These are phyloP conservation scores for Myxocyprinus asiaticus DNA, from an alignment of 2,113 vertebrate species.

Conservation along the genomic window DNA sequence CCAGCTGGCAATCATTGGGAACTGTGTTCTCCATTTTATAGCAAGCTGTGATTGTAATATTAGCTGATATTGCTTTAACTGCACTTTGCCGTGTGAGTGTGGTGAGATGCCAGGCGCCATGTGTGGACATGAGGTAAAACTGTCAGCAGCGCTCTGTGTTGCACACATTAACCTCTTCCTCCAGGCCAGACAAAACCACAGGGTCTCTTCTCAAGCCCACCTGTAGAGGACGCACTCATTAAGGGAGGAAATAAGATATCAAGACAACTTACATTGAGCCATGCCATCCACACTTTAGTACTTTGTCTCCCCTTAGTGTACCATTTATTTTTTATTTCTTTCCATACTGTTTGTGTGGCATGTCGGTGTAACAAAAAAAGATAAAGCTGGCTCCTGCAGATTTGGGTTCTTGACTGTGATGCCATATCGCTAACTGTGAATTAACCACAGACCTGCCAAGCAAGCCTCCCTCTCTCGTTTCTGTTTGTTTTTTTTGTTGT, in stretches of 20 bases:
- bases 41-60: conserved; percentile 71
- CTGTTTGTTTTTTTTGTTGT: conserved; percentile 40
- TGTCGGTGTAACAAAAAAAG: conserved; percentile 68
- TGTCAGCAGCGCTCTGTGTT: conserved; percentile 62
- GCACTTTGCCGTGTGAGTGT: conserved; percentile 77
- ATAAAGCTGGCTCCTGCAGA: conserved; percentile 74
- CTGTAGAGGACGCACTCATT: conserved; percentile 56
- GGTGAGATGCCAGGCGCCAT: conserved; percentile 59
- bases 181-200: conserved; percentile 41
- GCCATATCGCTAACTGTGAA: conserved; percentile 80
- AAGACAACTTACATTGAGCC: conserved; percentile 57
- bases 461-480: conserved; percentile 50
- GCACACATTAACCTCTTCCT: conserved; percentile 50
- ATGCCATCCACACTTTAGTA: conserved; percentile 69
- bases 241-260: conserved; percentile 64
- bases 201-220: conserved; percentile 51
- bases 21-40: conserved; percentile 59
- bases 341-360: conserved; percentile 61
- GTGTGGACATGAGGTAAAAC: conserved; percentile 76
- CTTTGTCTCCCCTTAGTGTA: conserved; percentile 20
- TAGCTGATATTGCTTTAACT: conserved; percentile 68
- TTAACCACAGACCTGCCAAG: conserved; percentile 73
- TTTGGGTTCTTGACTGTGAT: conserved; percentile 80
- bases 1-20: conserved; percentile 68
- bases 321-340: conserved; percentile 56